phyloP scores from a whole-genome alignment of 2,888 invertebrate genomes.

The Neoascia interrupta region DNA sequence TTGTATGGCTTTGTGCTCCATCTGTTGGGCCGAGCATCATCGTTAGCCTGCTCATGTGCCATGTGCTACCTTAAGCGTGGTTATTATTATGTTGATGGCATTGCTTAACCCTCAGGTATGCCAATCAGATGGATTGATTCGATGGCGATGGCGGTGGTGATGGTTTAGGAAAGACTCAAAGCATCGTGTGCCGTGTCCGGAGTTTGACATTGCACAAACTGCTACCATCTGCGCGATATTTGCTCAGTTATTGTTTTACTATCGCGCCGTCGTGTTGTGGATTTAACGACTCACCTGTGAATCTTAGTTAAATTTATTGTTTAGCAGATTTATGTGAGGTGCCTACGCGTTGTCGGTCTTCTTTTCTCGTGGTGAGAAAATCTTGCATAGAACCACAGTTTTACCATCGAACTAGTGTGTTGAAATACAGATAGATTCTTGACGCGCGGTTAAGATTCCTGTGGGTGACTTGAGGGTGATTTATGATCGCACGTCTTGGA shows the following conservation, averaged over 20 bases:
- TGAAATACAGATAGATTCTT: background rate
- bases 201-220: constrained; percentile 65
- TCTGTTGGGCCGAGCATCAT: constrained; percentile 18
- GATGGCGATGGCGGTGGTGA: no score
- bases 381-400: no score
- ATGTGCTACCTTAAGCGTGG: constrained; percentile 45
- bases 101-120: constrained; percentile 56
- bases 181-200: constrained; percentile 27
- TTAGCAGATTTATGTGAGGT: constrained; percentile 5
- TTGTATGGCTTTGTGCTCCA: constrained; percentile 17
- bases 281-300: constrained; percentile 15
- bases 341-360: background rate
- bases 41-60: constrained; percentile 29
- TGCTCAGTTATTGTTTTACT: constrained; percentile 62
- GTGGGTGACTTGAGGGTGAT: background rate
- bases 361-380: background rate
- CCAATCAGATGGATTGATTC: constrained; percentile 57
- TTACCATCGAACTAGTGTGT: no score
- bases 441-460: background rate
- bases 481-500: background rate
- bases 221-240: constrained; percentile 56
- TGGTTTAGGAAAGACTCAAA: constrained; percentile 32
- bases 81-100: constrained; percentile 50
- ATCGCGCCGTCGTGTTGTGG: constrained; percentile 44
- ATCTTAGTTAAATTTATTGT: constrained; percentile 6